Evolutionary conservation across 92 coral and sea anemone genomes (phyloP), one percentile per base, ranked within the genome.

Genomic region (Palythoa grandis): DNA sequence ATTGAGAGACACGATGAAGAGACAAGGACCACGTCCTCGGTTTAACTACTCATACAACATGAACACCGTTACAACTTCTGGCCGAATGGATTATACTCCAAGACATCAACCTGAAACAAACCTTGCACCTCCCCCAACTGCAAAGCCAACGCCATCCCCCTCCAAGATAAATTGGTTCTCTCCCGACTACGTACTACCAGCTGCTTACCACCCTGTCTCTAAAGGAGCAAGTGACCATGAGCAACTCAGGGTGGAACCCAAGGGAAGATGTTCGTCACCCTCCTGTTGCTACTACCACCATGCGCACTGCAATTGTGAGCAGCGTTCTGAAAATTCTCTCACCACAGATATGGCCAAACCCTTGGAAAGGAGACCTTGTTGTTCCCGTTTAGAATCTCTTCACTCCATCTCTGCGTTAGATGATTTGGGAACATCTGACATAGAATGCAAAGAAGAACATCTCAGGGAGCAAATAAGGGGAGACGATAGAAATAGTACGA

Each of bases 171-270:
- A 65, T 24, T 79, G 84, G 84, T 29, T 47, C 7, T 80, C 74
- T n/a, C 74, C 85, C n/a, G 74, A 80, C 74, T 80, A 80, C 15
- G 74, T 80, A 11, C 85, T 74, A 47, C 74, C 85, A 19, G 85
- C 74, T 11, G 63, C 85, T 19, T 80, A 80, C 73, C 47, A 40
- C 85, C 85, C 85, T 29, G 1, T 29, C 35, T 29, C 35, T 6
- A 80, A 38, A 43, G 85, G 38, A 35, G 43, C 20, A 37, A 22
- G 15, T 13, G 74, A 80, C 2, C 83, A 60, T 8, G 39, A 65
- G 52, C n/a, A 43, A 5, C 22, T 1, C 38, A 66, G 61, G 74
- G 74, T 43, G 60, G 11, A 3, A 4, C 58, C 52, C 24, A 70
- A 80, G 52, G 72, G 73, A 11, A 80, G 60, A 48, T 80, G 85